Percentiles rank a stretch among this genome's conserved stretches.
Conservation (phyloP, 2,888 invertebrate genomes). For the Leptinotarsa juncta region DNA sequence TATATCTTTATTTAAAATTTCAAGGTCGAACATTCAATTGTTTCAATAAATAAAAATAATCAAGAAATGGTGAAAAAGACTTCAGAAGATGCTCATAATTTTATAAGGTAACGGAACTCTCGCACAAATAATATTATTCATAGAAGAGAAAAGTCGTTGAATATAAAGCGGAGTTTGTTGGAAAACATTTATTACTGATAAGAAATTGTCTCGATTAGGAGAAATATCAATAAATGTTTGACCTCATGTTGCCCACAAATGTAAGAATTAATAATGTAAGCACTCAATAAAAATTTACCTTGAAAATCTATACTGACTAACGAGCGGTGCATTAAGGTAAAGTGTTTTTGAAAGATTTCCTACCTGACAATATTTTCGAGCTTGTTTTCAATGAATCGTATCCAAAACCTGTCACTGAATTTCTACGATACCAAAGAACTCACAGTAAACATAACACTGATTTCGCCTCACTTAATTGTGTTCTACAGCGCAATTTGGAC, state of each 20-base stretch:
- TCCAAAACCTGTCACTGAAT: background rate
- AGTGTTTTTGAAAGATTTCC: background rate
- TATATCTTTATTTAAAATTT: no score
- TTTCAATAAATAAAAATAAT: no score
- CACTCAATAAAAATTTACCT: background rate
- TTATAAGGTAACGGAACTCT: no score
- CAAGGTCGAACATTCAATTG: no score
- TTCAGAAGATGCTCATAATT: no score
- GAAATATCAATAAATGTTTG: background rate
- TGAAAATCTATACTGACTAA: background rate
- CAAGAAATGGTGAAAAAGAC: no score
- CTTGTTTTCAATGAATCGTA: background rate
- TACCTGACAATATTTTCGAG: background rate
- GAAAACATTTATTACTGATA: background rate
- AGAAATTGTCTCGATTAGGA: background rate
- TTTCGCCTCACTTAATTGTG: background rate
- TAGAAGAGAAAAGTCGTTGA: no score
- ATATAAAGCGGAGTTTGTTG: background rate
- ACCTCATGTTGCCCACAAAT: constrained; percentile 1
- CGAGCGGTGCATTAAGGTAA: background rate
- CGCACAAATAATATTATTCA: no score
- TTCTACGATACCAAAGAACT: background rate
- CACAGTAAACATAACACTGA: background rate
- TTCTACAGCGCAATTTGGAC: constrained; percentile 35
- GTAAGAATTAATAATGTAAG: background rate